A percentile compares a stretch with the other conserved stretches of the same genome.
Evolutionary conservation across 1,140 invertebrate genomes (phyloP).

Genomic region (Phymorhynchus buccinoides): DNA sequence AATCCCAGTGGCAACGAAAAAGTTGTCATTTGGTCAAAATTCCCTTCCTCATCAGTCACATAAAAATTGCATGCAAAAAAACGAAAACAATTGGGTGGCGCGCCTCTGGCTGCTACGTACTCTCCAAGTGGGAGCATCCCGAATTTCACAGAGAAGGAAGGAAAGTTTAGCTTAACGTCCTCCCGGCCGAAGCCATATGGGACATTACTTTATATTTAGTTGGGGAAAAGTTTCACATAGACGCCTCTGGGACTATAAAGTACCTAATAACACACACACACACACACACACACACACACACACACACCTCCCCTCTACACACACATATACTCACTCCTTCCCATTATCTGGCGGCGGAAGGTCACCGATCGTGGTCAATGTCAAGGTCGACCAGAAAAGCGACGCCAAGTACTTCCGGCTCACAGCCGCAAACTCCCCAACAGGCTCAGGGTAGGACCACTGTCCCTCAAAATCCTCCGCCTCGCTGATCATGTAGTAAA

Average conservation of each 20-base stretch:
- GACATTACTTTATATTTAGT: background rate
- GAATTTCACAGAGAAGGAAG: too few relatives aligned
- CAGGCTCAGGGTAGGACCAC: constrained; percentile 88
- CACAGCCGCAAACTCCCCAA: constrained; percentile 84
- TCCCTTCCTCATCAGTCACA: too few relatives aligned
- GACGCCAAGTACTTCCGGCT: constrained; percentile 94
- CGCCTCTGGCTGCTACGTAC: too few relatives aligned
- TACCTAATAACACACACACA: background rate
- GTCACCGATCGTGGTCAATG: constrained; percentile 92
- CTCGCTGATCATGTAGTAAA: constrained; percentile 95
- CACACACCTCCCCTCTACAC: background rate
- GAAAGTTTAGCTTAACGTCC: too few relatives aligned
- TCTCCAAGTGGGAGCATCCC: too few relatives aligned
- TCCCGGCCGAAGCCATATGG: too few relatives aligned
- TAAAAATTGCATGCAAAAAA: too few relatives aligned
- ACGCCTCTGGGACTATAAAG: background rate
- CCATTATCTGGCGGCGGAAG: constrained; percentile 95
- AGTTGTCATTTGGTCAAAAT: too few relatives aligned
- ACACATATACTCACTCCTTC: constrained; percentile 87
- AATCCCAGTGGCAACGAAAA: too few relatives aligned
- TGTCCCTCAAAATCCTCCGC: constrained; percentile 91
- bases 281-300: background rate
- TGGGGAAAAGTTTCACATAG: background rate
- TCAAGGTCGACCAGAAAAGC: constrained; percentile 96
- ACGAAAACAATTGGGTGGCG: too few relatives aligned